Evolutionary conservation across 2,888 invertebrate genomes (phyloP).

Genomic region (Rhyacophila evoluta): DNA sequence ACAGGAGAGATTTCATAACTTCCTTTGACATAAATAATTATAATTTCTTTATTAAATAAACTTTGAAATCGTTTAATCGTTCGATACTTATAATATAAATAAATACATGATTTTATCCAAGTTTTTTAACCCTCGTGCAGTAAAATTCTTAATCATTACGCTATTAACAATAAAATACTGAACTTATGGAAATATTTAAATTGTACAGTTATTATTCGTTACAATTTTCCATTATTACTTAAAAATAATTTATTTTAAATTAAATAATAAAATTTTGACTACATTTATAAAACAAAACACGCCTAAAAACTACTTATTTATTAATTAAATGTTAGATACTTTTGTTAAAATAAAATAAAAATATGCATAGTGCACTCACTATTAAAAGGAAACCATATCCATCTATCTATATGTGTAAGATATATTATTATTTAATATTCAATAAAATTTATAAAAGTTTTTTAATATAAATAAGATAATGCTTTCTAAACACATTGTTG

Average conservation of each 20-base stretch:
- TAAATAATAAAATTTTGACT: conserved; percentile 9
- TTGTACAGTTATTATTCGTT: background rate
- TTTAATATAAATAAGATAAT: too few relatives aligned
- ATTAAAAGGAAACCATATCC: too few relatives aligned
- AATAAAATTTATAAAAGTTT: too few relatives aligned
- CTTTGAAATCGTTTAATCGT: background rate
- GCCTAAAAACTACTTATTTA: background rate
- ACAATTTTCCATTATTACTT: conserved; percentile 1
- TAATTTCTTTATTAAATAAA: background rate
- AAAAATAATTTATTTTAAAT: background rate
- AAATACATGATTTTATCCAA: background rate
- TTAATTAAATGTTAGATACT: background rate
- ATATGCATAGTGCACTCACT: too few relatives aligned
- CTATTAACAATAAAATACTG: conserved; percentile 22
- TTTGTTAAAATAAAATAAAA: too few relatives aligned
- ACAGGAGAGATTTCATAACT: too few relatives aligned
- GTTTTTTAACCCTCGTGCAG: background rate
- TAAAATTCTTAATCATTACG: background rate
- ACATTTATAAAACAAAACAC: conserved; percentile 20
- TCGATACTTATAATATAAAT: background rate
- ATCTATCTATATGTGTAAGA: too few relatives aligned
- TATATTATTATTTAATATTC: too few relatives aligned
- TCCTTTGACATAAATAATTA: too few relatives aligned
- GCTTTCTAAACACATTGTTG: too few relatives aligned
- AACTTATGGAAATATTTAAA: background rate